phyloP scores from a whole-genome alignment of 2,113 vertebrate genomes.

The Grallaria varia region DNA sequence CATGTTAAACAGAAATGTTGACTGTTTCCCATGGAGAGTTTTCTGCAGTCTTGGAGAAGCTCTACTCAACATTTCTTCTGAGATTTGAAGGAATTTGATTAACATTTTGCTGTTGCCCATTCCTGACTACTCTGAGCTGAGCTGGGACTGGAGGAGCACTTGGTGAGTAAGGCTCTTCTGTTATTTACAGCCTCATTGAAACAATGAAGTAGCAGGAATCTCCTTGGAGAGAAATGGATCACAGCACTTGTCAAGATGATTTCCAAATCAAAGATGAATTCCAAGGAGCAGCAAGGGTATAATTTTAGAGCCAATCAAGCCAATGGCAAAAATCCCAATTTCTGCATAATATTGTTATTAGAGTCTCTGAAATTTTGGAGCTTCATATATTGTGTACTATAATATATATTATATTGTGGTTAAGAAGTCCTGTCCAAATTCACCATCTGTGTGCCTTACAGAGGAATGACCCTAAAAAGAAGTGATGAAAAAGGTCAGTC shows the following conservation, averaged over 20 bases:
- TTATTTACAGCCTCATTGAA: slow-evolving; percentile 62
- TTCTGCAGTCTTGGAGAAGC: neutral
- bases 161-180: slow-evolving; percentile 45
- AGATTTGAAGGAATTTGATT: neutral
- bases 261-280: slow-evolving; percentile 52
- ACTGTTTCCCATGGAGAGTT: neutral
- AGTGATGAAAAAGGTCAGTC: slow-evolving; percentile 32
- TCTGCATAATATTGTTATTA: neutral
- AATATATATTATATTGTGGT: neutral
- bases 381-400: neutral
- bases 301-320: slow-evolving; percentile 1
- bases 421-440: neutral
- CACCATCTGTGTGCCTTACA: neutral
- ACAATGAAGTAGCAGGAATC: slow-evolving; percentile 55
- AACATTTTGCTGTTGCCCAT: slow-evolving; percentile 36
- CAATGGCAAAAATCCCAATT: slow-evolving; percentile 26
- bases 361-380: neutral
- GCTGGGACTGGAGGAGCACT: neutral
- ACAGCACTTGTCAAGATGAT: slow-evolving; percentile 46
- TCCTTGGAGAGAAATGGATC: slow-evolving; percentile 64
- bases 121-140: neutral
- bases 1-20: neutral
- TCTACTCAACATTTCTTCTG: neutral
- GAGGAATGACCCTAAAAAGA: neutral
- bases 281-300: slow-evolving; percentile 21